A percentile compares a stretch with the other conserved stretches of the same genome.
phyloP scores from a whole-genome alignment of 2,888 invertebrate genomes.

The Cancer borealis region DNA sequence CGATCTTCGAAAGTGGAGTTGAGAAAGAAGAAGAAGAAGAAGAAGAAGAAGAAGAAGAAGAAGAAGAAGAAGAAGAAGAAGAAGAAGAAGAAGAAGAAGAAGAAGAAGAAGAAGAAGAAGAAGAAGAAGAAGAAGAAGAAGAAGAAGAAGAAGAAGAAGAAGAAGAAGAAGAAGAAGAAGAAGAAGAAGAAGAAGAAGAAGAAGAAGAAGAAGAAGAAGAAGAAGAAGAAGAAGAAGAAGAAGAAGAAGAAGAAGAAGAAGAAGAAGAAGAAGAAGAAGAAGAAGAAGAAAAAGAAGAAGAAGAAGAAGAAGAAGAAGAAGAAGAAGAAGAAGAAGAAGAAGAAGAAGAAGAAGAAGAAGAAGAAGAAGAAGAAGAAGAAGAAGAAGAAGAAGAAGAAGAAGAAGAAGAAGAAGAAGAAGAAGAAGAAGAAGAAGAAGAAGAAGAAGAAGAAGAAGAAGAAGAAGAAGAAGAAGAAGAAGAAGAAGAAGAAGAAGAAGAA shows the following conservation, averaged over 20 bases:
- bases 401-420: background rate
- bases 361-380: too few relatives aligned
- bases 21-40: background rate
- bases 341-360: too few relatives aligned
- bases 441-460: too few relatives aligned
- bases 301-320: too few relatives aligned
- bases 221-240: background rate
- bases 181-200: background rate
- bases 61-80: slow-evolving; percentile 10
- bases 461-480: background rate
- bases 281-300: background rate
- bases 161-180: slow-evolving; percentile 26
- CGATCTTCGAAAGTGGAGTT: background rate
- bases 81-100: background rate
- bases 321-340: too few relatives aligned
- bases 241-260: background rate
- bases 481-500: background rate
- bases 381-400: background rate
- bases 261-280: background rate
- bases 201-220: background rate
- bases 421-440: background rate
- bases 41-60: slow-evolving; percentile 1
- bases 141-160: background rate
- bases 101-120: background rate
- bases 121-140: slow-evolving; percentile 6